These are phyloP conservation scores for Acropora yongei DNA, from an alignment of 64 coral and sea anemone genomes.

Conservation along the genomic window DNA sequence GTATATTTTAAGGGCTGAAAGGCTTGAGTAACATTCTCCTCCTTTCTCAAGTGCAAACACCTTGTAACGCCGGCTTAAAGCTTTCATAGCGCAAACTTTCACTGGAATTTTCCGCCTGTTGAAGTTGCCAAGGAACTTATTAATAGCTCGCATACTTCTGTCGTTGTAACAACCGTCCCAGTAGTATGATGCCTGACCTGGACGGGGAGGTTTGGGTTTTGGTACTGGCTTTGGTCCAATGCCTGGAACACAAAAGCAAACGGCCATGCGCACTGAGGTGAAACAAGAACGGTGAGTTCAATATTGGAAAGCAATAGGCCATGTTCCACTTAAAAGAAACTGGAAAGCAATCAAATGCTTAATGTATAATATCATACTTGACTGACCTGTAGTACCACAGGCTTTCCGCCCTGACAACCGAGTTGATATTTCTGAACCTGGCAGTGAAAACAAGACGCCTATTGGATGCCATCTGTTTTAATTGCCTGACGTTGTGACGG, in stretches of 20 bases:
- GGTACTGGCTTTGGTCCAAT: constrained; percentile 12
- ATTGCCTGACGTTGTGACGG: constrained; percentile 53
- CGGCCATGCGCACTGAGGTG: not conserved
- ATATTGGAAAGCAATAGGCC: not conserved
- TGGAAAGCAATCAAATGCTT: not conserved
- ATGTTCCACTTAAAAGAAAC: too few relatives aligned
- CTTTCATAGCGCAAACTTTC: not conserved
- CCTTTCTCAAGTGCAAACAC: constrained; percentile 47
- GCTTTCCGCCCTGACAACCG: constrained; percentile 47
- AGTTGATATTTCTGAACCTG: constrained; percentile 59
- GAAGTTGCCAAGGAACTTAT: constrained; percentile 32
- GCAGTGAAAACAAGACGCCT: constrained; percentile 63
- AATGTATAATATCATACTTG: not conserved
- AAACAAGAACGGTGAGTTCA: not conserved
- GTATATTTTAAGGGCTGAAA: not conserved
- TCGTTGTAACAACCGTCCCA: constrained; percentile 66
- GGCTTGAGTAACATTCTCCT: constrained; percentile 37
- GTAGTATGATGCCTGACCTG: constrained; percentile 15
- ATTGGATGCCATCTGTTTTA: constrained; percentile 57
- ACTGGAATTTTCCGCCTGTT: constrained; percentile 16
- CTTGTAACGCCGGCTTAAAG: constrained; percentile 21
- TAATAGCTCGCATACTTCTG: constrained; percentile 35
- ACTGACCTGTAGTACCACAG: constrained; percentile 36
- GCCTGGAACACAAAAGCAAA: not conserved
- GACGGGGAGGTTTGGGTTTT: constrained; percentile 20